Evolutionary conservation across 2,113 vertebrate genomes (phyloP), one percentile per base, ranked within the genome.

Genomic region (Amazona vittata): DNA sequence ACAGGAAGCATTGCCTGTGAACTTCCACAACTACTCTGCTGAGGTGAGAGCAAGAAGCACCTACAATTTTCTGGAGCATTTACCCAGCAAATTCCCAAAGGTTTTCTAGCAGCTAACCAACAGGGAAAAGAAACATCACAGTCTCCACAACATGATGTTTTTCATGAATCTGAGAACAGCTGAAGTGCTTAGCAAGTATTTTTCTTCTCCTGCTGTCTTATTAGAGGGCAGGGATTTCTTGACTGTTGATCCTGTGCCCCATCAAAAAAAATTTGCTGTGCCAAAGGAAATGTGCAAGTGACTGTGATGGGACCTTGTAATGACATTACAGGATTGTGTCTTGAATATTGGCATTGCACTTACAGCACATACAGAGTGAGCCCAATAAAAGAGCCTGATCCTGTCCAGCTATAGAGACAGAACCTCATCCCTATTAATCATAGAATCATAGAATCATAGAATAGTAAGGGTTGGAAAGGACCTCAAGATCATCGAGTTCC

Each of bases 231-330:
- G 83, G 44, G 62, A 93, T 95, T 95, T 95, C 91, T 96, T 96
- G 83, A 96, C 94, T 94, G 77, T 84, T 93, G 94, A 96, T 90
- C 95, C 86, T 90, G 75, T 92, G 55, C 96, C 76, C 83, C 92
- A 95, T 94, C 83, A 96, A 95, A 95, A 96, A 90, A 95, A 95
- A 74, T 86, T 33, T 96, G 95, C 96, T 96, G 95, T 83, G 94
- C 92, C 91, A 96, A 96, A 96, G 92, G 62, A 94, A 96, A 97
- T 69, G 83, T 92, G 62, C 60, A 94, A 96, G 95, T 95, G 94
- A 92, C 94, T 92, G 86, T 95, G 95, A 95, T 94, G 77, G 89
- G 95, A 95, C 96, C 94, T 97, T 97, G 92, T 93, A 97, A 94
- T 92, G 95, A 96, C 92, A 96, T 96, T 96, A 92, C 83, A 94